Evolutionary conservation across 2,888 invertebrate species (phyloP).

Genomic region (Drosophila differens): DNA sequence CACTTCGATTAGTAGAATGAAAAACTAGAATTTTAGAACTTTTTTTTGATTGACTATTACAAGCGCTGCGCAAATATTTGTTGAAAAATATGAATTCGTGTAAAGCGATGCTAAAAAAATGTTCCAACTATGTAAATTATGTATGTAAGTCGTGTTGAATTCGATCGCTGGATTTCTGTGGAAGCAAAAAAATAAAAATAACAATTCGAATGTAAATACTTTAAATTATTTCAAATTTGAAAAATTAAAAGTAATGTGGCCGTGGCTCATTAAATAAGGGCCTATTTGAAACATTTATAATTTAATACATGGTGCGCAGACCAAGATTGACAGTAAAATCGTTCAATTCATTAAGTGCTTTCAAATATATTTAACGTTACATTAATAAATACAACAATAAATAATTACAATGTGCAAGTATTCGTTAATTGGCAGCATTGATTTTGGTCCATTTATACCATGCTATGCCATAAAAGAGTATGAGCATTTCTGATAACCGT

Average conservation of each 20-base stretch:
- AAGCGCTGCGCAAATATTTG: constrained; percentile 21
- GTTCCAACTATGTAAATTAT: not conserved
- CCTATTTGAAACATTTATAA: not conserved
- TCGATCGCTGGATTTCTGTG: not conserved
- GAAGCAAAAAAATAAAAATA: not conserved
- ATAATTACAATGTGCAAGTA: not conserved
- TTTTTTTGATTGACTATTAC: constrained; percentile 16
- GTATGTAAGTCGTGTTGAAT: not conserved
- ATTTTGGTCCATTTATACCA: not conserved
- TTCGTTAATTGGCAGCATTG: not conserved
- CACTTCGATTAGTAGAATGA: not conserved
- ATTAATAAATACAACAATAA: not conserved
- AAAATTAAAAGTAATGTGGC: not conserved
- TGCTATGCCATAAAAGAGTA: not conserved
- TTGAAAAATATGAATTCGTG: constrained; percentile 12
- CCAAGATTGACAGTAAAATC: not conserved
- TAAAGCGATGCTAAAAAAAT: constrained; percentile 2
- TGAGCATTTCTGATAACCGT: not conserved
- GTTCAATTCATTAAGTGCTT: not conserved
- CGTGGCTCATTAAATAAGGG: not conserved
- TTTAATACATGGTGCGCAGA: not conserved
- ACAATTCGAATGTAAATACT: too few species aligned
- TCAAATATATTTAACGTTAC: too few species aligned
- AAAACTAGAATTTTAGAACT: constrained; percentile 26
- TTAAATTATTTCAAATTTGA: not conserved